phyloP scores from a whole-genome alignment of 2,113 vertebrate genomes.

The Gallinago jamesoni region DNA sequence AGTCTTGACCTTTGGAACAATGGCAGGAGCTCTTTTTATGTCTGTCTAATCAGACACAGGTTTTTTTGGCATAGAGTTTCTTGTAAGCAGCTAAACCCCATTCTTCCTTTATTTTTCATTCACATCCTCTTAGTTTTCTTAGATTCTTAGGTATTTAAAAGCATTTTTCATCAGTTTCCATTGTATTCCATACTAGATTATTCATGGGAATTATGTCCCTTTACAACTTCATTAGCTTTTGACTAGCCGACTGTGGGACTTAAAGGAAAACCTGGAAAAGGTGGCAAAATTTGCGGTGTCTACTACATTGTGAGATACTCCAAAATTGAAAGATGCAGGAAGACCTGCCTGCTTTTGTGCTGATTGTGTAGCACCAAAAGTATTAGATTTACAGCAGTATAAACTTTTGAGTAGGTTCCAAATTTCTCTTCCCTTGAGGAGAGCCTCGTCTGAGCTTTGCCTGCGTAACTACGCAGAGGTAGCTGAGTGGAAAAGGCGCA shows the following conservation, averaged over 20 bases:
- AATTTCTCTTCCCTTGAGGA: neutral
- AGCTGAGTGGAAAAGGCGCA: neutral
- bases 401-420: neutral
- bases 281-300: neutral
- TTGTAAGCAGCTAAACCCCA: neutral
- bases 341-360: neutral
- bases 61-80: neutral
- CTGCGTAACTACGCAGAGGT: neutral
- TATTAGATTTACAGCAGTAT: neutral
- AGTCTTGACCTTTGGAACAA: neutral
- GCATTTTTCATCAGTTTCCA: conserved; percentile 42
- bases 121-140: conserved; percentile 36
- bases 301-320: neutral
- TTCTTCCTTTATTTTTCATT: conserved; percentile 34
- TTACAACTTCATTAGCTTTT: conserved; percentile 49
- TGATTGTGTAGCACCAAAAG: neutral
- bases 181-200: conserved; percentile 22
- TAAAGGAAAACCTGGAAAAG: conserved; percentile 5
- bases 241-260: conserved; percentile 2
- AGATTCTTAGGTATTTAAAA: conserved; percentile 16
- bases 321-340: neutral
- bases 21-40: conserved; percentile 12
- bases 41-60: neutral
- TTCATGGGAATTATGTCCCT: conserved; percentile 64
- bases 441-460: neutral